phyloP scores from a whole-genome alignment of 2,888 invertebrate genomes.

The Priapulus caudatus region DNA sequence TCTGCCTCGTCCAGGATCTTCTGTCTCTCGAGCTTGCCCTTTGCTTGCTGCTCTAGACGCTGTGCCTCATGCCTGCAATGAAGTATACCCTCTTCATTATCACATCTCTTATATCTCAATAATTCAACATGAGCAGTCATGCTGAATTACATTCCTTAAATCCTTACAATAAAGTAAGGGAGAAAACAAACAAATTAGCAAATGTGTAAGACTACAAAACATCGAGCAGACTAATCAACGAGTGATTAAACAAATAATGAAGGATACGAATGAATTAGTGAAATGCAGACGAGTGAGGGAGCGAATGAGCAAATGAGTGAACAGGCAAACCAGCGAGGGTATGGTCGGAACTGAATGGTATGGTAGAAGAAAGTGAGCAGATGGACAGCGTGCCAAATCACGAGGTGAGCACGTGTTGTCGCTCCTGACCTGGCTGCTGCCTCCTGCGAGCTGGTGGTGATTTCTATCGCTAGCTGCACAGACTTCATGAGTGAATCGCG shows the following conservation, averaged over 20 bases:
- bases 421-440: constrained; percentile 42
- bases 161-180: too few relatives aligned
- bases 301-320: too few relatives aligned
- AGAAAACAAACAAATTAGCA: too few relatives aligned
- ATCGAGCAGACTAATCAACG: too few relatives aligned
- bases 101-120: not conserved
- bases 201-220: too few relatives aligned
- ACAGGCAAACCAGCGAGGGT: too few relatives aligned
- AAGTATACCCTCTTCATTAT: not conserved
- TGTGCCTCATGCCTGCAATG: constrained; percentile 42
- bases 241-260: too few relatives aligned
- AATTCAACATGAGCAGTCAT: not conserved
- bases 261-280: too few relatives aligned
- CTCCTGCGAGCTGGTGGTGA: constrained; percentile 45
- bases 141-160: not conserved
- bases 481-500: constrained; percentile 43
- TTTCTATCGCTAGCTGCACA: constrained; percentile 45
- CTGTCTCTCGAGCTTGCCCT: constrained; percentile 42
- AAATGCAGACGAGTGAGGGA: too few relatives aligned
- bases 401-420: not conserved
- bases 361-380: too few relatives aligned
- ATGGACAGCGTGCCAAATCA: too few relatives aligned
- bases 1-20: constrained; percentile 42
- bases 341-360: too few relatives aligned
- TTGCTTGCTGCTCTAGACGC: constrained; percentile 43